Base-by-base conservation (phyloP, 2,113 vertebrate species). In the Neotragus moschatus region DNA sequence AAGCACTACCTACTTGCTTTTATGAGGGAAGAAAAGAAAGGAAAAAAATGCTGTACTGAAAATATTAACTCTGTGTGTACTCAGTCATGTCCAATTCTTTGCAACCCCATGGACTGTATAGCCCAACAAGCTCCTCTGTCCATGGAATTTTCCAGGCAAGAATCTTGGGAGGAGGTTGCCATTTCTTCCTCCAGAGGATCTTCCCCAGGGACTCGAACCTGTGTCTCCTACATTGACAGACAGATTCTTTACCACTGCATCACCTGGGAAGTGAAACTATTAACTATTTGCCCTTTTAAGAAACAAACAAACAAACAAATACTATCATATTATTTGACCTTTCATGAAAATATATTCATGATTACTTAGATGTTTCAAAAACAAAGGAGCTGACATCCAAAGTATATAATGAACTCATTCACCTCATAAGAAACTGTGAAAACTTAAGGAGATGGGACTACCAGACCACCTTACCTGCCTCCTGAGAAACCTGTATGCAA, bases 311-410 rank as follows among this genome's bases (percentile, higher is more conserved):
- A 30, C 13, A 63, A 63, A 66, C 28, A 81, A 94, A 43, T 85
- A 80, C 12, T 30, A 17, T 70, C 26, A 73, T 33, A 91, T 53
- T 81, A n/a, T 73, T 91, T 94, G 13, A 81, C 73, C 60, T 87
- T 87, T 82, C 51, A 91, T 60, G 43, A 94, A 90, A 90, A 91
- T 56, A 87, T 61, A 91, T 81, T 73, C 75, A 94, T 45, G 21
- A 84, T 66, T 96, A 66, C 53, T 88, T 88, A 84, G 5, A 87
- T 66, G 60, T 82, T 91, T 87, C n/a, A 82, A 94, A 96, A 79
- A 33, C 79, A 84, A 66, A 79, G 8, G 15, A 79, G 45, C 4
- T 79, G 75, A 79, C 28, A 47, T 19, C 28, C 75, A 79, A 47
- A 30, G 28, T 49, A 79, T 49, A 49, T 30, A 49, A 30, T 12